Base-by-base conservation (phyloP, 2,797 vertebrate species). In the Parauchenoglanis ngamensis region DNA sequence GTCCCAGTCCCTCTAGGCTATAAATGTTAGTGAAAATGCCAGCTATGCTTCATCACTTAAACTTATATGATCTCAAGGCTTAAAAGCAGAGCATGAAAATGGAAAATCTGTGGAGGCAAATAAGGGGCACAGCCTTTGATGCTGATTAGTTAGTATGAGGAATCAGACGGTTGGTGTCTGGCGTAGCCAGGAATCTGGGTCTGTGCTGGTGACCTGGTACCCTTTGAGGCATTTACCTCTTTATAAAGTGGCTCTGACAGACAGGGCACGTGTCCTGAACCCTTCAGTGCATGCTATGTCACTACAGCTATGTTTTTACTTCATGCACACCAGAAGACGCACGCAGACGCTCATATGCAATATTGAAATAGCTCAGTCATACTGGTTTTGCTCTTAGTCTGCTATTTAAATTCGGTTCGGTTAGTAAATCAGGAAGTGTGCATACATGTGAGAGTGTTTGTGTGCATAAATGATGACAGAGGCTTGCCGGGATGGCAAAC, bases 381-480 rank as follows among this genome's bases (percentile, higher is more conserved):
- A 15, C 57, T 79, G 72, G 56, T 57, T 65, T 87, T 77, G 46
- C 87, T 87, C 59, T 80, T 86, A 82, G 90, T 63, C 84, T 89
- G 89, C 90, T 92, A 91, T 92, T 92, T 92, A 88, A 89, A 92
- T 89, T 89, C 88, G 84, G 85, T 44, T 52, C 52, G 65, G 80
- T 85, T 85, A 84, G 85, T 91, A 92, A 92, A 90, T 90, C 89
- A 86, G 49, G 1, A 57, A 15, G 70, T 70, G 85, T 25, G 56
- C 5, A 54, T 23, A 70, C 35, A 25, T 70, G 77, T 57, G 78
- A 67, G 81, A 63, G 79, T 46, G 21, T 61, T 5, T 84, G 85
- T 63, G 25, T 21, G 46, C 35, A 28, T 12, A 25, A 44, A 46
- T 56, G 68, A 67, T 67, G 84, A 78, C 84, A n/a, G 19, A 25